Evolutionary conservation across 1,140 invertebrate genomes (phyloP).

Genomic region (Orius insidiosus): DNA sequence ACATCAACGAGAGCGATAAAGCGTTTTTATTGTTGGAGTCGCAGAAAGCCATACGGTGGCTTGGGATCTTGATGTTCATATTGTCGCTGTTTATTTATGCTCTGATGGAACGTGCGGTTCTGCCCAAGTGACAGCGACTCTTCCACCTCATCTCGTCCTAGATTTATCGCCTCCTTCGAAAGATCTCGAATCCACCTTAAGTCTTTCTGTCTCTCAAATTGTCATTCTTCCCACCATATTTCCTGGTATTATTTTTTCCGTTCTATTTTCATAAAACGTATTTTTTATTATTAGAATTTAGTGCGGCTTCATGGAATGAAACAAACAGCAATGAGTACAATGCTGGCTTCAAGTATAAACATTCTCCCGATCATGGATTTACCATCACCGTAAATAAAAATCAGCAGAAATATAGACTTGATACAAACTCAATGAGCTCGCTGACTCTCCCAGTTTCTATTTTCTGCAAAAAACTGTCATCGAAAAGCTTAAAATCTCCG

Average conservation of each 20-base stretch:
- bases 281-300: conserved; percentile 9
- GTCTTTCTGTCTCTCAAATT: conserved; percentile 9
- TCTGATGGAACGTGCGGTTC: conserved; percentile 3
- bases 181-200: conserved; percentile 7
- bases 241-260: conserved; percentile 9
- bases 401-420: conserved; percentile 11
- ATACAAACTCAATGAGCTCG: background rate
- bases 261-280: background rate
- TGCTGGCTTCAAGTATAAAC: conserved; percentile 10
- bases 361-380: conserved; percentile 3
- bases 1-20: conserved; percentile 5
- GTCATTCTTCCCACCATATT: conserved; percentile 12
- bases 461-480: conserved; percentile 4
- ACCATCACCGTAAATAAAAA: conserved; percentile 8
- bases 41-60: background rate
- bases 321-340: conserved; percentile 3
- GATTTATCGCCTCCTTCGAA: conserved; percentile 9
- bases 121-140: background rate
- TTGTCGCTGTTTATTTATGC: conserved; percentile 6
- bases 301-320: conserved; percentile 8
- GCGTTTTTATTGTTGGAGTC: background rate
- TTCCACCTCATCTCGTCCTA: conserved; percentile 11
- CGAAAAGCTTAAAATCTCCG: conserved; percentile 7
- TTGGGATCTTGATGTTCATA: conserved; percentile 6
- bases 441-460: conserved; percentile 10